Percentiles rank a stretch among this genome's conserved stretches.
Evolutionary conservation across 2,888 invertebrate species (phyloP).

Genomic region (Parnassius mnemosyne): DNA sequence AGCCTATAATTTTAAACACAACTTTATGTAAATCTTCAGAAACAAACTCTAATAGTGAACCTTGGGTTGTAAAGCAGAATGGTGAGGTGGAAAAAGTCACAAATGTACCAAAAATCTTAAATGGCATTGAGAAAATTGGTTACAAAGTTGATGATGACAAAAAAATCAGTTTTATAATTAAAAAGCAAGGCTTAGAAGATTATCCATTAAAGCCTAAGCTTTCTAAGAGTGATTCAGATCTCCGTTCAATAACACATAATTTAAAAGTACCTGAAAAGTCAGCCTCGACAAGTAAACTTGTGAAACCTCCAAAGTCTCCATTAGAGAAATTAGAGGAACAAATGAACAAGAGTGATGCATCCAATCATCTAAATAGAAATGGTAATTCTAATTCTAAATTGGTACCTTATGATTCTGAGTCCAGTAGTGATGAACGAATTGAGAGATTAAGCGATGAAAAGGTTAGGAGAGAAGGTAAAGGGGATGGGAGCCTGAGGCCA

Average conservation of each 20-base stretch:
- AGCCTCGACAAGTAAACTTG: conserved; percentile 52
- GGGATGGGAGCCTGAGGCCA: conserved; percentile 44
- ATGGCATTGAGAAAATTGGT: conserved; percentile 53
- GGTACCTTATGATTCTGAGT: conserved; percentile 82
- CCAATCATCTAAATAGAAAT: conserved; percentile 48
- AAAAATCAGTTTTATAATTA: conserved; percentile 60
- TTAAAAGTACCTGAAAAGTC: conserved; percentile 51
- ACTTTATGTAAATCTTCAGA: conserved; percentile 61
- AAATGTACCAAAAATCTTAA: conserved; percentile 52
- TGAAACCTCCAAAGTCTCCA: conserved; percentile 63
- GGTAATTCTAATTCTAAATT: conserved; percentile 59
- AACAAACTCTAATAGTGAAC: conserved; percentile 55
- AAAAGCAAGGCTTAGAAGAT: conserved; percentile 58
- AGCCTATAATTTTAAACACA: conserved; percentile 69
- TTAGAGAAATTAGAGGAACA: conserved; percentile 71
- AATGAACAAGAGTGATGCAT: conserved; percentile 62
- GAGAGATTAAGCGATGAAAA: conserved; percentile 38
- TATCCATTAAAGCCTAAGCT: conserved; percentile 48
- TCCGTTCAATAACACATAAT: conserved; percentile 41
- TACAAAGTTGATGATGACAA: conserved; percentile 58
- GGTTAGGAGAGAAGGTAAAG: conserved; percentile 33
- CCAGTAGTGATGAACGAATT: conserved; percentile 69
- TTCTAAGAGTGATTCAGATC: conserved; percentile 58
- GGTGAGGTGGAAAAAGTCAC: conserved; percentile 70
- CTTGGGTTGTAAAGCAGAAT: conserved; percentile 74